Conservation (phyloP, 1,140 invertebrate genomes). For the Lucilia sericata region DNA sequence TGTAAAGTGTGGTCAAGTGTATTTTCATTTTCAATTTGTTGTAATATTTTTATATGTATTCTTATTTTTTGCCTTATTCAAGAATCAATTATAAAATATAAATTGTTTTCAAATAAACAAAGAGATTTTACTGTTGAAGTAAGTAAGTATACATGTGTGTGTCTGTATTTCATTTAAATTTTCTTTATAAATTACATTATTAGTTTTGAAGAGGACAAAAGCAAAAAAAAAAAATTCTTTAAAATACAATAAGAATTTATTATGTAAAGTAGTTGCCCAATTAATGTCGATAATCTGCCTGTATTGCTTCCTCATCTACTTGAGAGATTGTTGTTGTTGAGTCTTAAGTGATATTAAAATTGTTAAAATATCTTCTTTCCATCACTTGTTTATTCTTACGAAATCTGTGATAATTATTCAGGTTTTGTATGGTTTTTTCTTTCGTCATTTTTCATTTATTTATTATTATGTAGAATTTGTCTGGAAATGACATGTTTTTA, state of each 20-base stretch:
- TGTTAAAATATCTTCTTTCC: neutral
- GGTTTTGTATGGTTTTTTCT: neutral
- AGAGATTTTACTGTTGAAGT: neutral
- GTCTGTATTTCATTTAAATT: neutral
- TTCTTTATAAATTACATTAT: no score
- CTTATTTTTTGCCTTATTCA: neutral
- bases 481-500: neutral
- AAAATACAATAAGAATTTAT: neutral
- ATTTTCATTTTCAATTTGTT: conserved; percentile 13
- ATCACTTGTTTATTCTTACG: neutral
- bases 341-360: neutral
- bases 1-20: conserved; percentile 26
- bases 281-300: neutral
- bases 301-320: neutral
- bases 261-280: neutral
- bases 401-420: neutral
- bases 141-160: neutral
- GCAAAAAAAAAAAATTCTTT: conserved; percentile 7
- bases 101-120: conserved; percentile 28
- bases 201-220: neutral
- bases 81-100: conserved; percentile 33
- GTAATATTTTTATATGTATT: neutral
- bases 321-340: neutral
- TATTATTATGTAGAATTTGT: neutral
- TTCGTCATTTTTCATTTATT: neutral